Percentiles rank a stretch among this genome's conserved stretches.
These are phyloP conservation scores for Austrolebias charrua DNA, from an alignment of 2,797 vertebrate genomes.

Conservation along the genomic window DNA sequence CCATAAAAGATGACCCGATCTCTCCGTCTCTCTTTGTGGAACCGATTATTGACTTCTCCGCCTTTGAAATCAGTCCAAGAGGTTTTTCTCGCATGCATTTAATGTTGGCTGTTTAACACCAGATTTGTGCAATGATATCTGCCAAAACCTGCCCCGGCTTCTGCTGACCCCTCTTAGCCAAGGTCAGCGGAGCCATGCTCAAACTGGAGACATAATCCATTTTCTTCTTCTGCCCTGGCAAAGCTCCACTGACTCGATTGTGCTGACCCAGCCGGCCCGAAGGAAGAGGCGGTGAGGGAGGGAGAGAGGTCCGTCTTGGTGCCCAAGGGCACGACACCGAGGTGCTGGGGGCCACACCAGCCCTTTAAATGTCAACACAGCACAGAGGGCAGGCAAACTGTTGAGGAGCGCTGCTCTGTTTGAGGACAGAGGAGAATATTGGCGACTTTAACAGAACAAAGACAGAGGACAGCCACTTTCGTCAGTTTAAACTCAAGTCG, in stretches of 20 bases:
- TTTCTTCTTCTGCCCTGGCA: constrained; percentile 62
- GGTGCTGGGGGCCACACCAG: constrained; percentile 79
- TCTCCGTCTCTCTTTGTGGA: constrained; percentile 34
- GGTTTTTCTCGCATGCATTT: constrained; percentile 58
- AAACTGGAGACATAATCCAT: constrained; percentile 65
- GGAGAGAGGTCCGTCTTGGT: constrained; percentile 72
- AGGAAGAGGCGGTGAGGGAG: constrained; percentile 45
- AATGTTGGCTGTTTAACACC: constrained; percentile 43
- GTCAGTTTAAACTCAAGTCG: constrained; percentile 29
- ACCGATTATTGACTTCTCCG: constrained; percentile 40
- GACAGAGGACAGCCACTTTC: constrained; percentile 23
- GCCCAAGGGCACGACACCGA: constrained; percentile 78
- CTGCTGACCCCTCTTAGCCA: constrained; percentile 69
- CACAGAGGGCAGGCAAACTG: constrained; percentile 47
- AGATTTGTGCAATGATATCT: constrained; percentile 66
- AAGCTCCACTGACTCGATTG: constrained; percentile 63
- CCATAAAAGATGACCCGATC: constrained; percentile 48
- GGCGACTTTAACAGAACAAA: constrained; percentile 43
- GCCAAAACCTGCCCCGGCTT: constrained; percentile 60
- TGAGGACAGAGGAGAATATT: constrained; percentile 54
- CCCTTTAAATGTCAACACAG: constrained; percentile 86
- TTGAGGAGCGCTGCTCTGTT: constrained; percentile 40
- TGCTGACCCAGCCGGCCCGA: constrained; percentile 68
- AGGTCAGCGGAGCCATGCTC: constrained; percentile 67
- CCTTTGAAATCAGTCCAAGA: constrained; percentile 60